These are phyloP conservation scores for Cenopis cana DNA, from an alignment of 2,888 invertebrate genomes.

Conservation along the genomic window DNA sequence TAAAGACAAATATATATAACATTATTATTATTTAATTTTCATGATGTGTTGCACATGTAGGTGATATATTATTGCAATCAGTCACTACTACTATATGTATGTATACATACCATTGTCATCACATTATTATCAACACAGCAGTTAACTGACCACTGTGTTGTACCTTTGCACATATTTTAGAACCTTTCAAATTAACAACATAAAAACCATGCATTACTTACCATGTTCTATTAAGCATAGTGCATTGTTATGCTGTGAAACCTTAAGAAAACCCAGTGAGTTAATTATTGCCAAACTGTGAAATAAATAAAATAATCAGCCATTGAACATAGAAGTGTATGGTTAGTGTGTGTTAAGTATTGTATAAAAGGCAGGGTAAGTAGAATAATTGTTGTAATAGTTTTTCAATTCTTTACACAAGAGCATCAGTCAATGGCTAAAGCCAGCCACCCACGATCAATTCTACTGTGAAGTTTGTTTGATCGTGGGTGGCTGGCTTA, in stretches of 20 bases:
- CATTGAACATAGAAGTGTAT: not conserved
- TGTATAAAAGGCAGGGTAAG: not conserved
- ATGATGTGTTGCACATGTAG: too few species aligned
- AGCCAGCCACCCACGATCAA: too few species aligned
- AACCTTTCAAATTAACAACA: not conserved
- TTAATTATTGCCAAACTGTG: conserved; percentile 16
- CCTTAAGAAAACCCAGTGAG: conserved; percentile 24
- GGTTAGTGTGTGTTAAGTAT: not conserved
- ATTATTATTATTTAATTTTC: too few species aligned
- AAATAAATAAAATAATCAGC: conserved; percentile 9
- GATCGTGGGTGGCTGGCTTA: too few species aligned
- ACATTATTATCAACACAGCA: too few species aligned
- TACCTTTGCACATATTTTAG: not conserved
- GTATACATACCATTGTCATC: too few species aligned
- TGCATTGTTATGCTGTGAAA: conserved; percentile 20
- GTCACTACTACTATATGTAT: too few species aligned
- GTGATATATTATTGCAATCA: too few species aligned
- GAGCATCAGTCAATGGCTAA: too few species aligned
- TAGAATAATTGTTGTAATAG: not conserved
- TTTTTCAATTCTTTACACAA: not conserved
- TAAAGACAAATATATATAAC: too few species aligned
- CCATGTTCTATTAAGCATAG: conserved; percentile 4
- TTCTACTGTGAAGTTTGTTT: too few species aligned
- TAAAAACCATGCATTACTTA: conserved; percentile 12
- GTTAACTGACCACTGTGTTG: not conserved